Percentiles rank a stretch among this genome's conserved stretches.
These are phyloP conservation scores for Enteromius treurensis DNA, from an alignment of 2,797 vertebrate genomes.

Conservation along the genomic window DNA sequence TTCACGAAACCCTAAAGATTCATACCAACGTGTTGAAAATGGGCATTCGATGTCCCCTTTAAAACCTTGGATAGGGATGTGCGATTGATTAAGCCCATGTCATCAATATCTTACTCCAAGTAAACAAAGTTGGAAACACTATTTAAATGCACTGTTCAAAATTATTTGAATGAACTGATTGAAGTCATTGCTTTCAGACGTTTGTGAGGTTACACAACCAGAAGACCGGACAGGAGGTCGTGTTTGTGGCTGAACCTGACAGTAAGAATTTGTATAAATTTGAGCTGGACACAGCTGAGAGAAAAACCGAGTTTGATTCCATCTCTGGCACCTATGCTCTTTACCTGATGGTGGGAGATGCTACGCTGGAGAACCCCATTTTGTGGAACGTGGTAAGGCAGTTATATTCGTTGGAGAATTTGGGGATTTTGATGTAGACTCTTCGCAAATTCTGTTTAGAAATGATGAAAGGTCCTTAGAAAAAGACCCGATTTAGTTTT, in stretches of 20 bases:
- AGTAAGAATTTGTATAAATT: constrained; percentile 96
- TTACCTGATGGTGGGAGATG: constrained; percentile 93
- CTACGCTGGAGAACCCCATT: constrained; percentile 96
- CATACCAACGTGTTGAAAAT: not conserved
- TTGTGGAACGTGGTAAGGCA: constrained; percentile 94
- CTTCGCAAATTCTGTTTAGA: too few species aligned
- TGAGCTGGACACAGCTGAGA: constrained; percentile 92
- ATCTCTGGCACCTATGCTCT: constrained; percentile 96
- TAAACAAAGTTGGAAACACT: not conserved
- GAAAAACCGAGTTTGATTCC: constrained; percentile 94
- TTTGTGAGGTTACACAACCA: constrained; percentile 96
- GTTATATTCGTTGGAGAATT: not conserved
- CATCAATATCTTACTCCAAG: not conserved
- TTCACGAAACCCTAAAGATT: too few species aligned
- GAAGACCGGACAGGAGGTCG: constrained; percentile 96
- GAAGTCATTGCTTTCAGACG: constrained; percentile 77
- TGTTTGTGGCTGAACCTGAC: constrained; percentile 97
- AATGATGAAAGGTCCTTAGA: too few species aligned
- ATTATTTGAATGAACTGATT: not conserved
- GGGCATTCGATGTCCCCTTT: not conserved
- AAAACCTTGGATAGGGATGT: not conserved
- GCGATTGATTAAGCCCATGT: not conserved
- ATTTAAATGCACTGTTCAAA: not conserved
- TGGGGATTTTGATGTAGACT: too few species aligned
- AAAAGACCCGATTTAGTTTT: not conserved